phyloP scores from a whole-genome alignment of 2,888 invertebrate species.

The Scaptomyza caliginosa region DNA sequence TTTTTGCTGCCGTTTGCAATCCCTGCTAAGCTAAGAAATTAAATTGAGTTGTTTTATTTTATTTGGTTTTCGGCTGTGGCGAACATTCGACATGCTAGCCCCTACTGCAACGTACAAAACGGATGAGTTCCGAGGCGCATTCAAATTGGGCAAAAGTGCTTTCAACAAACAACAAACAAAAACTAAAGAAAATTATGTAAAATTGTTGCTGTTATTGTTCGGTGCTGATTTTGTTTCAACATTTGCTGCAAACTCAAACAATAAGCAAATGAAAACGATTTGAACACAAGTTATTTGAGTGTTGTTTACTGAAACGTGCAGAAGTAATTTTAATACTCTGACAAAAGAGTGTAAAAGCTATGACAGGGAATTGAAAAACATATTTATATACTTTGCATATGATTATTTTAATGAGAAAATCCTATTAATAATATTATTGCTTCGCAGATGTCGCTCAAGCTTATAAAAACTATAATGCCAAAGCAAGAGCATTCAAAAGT shows the following conservation, averaged over 20 bases:
- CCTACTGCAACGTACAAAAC: constrained; percentile 10
- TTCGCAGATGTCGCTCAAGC: not conserved
- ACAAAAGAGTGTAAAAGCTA: constrained; percentile 12
- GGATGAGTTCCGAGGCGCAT: constrained; percentile 28
- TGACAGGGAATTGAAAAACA: not conserved
- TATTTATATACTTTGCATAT: not conserved
- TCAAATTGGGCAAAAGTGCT: constrained; percentile 22
- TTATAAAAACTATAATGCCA: not conserved
- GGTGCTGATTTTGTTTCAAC: not conserved
- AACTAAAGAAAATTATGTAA: constrained; percentile 61
- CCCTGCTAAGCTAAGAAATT: constrained; percentile 44
- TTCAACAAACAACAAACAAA: no score
- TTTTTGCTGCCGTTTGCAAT: constrained; percentile 41
- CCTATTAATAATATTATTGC: no score
- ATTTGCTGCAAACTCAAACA: constrained; percentile 18
- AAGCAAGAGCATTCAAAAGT: not conserved
- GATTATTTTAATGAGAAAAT: no score
- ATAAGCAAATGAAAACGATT: constrained; percentile 22
- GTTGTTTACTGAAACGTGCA: constrained; percentile 46
- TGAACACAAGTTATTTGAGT: constrained; percentile 27
- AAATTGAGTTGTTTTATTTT: constrained; percentile 68
- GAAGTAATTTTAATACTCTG: constrained; percentile 33
- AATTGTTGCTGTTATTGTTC: constrained; percentile 32
- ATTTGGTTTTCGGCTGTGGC: constrained; percentile 17
- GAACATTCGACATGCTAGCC: constrained; percentile 40